phyloP scores from a whole-genome alignment of 2,888 invertebrate genomes.

The Drosophila cognata region DNA sequence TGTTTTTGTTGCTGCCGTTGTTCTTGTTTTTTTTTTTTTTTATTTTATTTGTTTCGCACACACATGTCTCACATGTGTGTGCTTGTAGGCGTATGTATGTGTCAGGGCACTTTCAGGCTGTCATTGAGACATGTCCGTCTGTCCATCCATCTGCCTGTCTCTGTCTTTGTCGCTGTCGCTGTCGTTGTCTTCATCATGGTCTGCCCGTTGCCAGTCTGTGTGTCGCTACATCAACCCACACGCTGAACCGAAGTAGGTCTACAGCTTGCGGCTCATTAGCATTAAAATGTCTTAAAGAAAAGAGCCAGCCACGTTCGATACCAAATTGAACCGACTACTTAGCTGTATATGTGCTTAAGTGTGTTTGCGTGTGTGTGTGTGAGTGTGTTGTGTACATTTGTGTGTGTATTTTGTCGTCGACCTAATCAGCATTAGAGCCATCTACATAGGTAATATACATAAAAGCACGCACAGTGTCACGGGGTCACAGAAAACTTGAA shows the following conservation, averaged over 20 bases:
- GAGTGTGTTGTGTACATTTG: constrained; percentile 9
- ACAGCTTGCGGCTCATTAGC: constrained; percentile 79
- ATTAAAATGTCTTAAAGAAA: constrained; percentile 81
- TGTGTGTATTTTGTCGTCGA: constrained; percentile 51
- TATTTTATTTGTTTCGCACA: constrained; percentile 33
- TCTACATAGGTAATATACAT: constrained; percentile 76
- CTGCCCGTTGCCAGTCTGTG: constrained; percentile 55
- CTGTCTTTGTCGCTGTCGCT: constrained; percentile 18
- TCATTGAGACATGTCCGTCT: constrained; percentile 76
- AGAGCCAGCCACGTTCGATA: constrained; percentile 77
- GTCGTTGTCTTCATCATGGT: constrained; percentile 33
- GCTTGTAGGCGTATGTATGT: constrained; percentile 37
- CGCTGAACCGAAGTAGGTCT: constrained; percentile 63
- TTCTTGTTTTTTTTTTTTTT: constrained; percentile 17
- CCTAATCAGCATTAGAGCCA: constrained; percentile 79
- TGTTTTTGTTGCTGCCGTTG: constrained; percentile 12
- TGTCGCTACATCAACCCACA: constrained; percentile 68
- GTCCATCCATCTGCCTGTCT: constrained; percentile 37
- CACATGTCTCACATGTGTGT: constrained; percentile 48
- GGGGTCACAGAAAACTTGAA: constrained; percentile 13
- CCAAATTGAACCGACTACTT: constrained; percentile 79
- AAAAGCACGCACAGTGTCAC: constrained; percentile 72
- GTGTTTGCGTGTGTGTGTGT: constrained; percentile 17
- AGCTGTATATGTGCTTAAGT: constrained; percentile 22
- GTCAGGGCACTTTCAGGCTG: constrained; percentile 73